Evolutionary conservation across 2,113 vertebrate genomes (phyloP).

Genomic region (Protomyctophum bolini): DNA sequence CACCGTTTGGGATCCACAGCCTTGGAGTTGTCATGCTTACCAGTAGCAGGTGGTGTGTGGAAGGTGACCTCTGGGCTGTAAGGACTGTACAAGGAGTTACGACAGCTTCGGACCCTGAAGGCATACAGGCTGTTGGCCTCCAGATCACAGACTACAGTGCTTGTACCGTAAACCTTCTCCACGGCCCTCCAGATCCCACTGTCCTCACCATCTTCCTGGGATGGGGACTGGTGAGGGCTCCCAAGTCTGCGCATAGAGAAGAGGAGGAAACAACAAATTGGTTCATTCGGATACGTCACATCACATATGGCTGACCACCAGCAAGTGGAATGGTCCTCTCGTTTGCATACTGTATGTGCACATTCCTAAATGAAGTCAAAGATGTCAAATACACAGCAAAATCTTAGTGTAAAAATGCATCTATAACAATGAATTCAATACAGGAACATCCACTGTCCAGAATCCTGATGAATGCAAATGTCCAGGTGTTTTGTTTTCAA

Average conservation of each 20-base stretch:
- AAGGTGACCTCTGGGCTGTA: slow-evolving; percentile 88
- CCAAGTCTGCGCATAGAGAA: slow-evolving; percentile 39
- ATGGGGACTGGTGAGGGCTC: slow-evolving; percentile 41
- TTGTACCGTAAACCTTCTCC: slow-evolving; percentile 80
- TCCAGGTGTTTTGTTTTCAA: no score
- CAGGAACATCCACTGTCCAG: no score
- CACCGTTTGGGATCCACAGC: no score
- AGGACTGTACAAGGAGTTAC: slow-evolving; percentile 85
- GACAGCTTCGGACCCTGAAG: slow-evolving; percentile 88
- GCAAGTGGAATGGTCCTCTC: no score
- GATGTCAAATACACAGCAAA: no score
- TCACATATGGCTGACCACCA: no score
- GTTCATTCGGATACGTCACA: neutral
- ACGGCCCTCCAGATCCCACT: slow-evolving; percentile 79
- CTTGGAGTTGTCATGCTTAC: slow-evolving; percentile 67
- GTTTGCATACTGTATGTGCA: no score
- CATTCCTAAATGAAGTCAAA: no score
- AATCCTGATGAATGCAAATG: no score
- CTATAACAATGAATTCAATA: no score
- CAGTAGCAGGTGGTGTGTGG: slow-evolving; percentile 89
- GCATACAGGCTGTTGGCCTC: slow-evolving; percentile 82
- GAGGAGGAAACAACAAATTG: neutral
- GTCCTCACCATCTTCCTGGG: slow-evolving; percentile 74
- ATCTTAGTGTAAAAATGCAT: no score
- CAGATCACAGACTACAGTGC: slow-evolving; percentile 82